Evolutionary conservation across 2,888 invertebrate genomes (phyloP).

Genomic region (Neoascia interrupta): DNA sequence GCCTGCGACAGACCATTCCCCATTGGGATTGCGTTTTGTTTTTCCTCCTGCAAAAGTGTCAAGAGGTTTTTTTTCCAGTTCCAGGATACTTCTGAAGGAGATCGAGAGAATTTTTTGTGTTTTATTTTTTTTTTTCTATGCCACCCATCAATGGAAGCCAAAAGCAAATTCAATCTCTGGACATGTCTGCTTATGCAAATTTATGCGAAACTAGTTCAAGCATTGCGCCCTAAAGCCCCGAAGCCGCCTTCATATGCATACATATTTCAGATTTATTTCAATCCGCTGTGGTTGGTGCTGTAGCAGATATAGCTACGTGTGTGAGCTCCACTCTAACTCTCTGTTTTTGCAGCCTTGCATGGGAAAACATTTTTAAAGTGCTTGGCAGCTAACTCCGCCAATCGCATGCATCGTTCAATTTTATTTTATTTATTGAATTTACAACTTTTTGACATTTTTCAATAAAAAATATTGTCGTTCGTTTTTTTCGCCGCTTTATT

Average conservation of each 20-base stretch:
- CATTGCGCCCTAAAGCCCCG: conserved; percentile 23
- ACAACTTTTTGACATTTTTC: conserved; percentile 56
- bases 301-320: too few species aligned
- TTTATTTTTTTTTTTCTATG: background rate
- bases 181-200: conserved; percentile 58
- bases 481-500: background rate
- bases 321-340: conserved; percentile 1
- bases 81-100: conserved; percentile 8
- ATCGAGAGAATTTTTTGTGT: conserved; percentile 25
- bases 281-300: conserved; percentile 6
- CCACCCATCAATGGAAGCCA: background rate
- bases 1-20: background rate
- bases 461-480: conserved; percentile 16
- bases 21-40: conserved; percentile 21
- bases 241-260: conserved; percentile 32
- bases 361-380: conserved; percentile 33
- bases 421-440: conserved; percentile 58
- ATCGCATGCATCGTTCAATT: conserved; percentile 53
- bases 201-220: conserved; percentile 52
- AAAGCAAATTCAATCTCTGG: conserved; percentile 45
- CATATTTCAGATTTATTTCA: conserved; percentile 53
- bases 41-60: background rate
- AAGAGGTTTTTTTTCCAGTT: background rate
- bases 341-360: conserved; percentile 33
- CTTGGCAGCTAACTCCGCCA: conserved; percentile 16